These are phyloP conservation scores for Spheniscus humboldti DNA, from an alignment of 2,797 vertebrate genomes.

Conservation along the genomic window DNA sequence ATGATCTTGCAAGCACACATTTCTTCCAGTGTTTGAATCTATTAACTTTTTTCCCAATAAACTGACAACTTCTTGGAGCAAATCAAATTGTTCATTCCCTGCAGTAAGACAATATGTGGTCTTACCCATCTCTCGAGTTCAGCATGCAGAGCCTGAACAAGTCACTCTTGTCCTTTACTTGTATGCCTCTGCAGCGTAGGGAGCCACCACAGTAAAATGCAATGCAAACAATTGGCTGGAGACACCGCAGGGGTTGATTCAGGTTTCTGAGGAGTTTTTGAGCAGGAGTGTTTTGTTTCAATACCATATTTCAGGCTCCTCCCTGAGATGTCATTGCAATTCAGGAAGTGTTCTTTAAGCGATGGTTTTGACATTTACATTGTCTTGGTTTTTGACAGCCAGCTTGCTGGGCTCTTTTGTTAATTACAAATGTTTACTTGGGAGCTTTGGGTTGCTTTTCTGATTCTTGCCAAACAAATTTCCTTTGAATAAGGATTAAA, in stretches of 20 bases:
- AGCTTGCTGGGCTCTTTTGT: not conserved
- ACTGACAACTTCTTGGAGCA: not conserved
- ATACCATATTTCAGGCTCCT: not conserved
- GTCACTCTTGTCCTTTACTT: not conserved
- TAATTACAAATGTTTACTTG: not conserved
- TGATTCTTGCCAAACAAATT: not conserved
- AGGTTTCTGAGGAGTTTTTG: not conserved
- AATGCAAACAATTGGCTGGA: not conserved
- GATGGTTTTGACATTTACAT: not conserved
- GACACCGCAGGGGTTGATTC: not conserved
- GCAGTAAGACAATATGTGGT: not conserved
- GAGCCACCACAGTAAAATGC: not conserved
- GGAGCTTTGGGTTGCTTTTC: not conserved
- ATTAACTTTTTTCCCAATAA: not conserved
- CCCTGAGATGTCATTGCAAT: not conserved
- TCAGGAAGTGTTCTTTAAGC: not conserved
- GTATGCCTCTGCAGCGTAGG: not conserved
- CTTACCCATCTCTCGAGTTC: not conserved
- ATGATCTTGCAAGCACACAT: not conserved
- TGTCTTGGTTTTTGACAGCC: not conserved
- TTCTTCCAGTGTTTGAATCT: not conserved
- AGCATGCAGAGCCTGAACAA: not conserved
- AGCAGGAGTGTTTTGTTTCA: not conserved
- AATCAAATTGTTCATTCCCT: not conserved
- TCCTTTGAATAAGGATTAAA: not conserved